Percentiles rank a stretch among this genome's conserved stretches.
Evolutionary conservation across 1,140 invertebrate genomes (phyloP).

Genomic region (Aculops lycopersici): DNA sequence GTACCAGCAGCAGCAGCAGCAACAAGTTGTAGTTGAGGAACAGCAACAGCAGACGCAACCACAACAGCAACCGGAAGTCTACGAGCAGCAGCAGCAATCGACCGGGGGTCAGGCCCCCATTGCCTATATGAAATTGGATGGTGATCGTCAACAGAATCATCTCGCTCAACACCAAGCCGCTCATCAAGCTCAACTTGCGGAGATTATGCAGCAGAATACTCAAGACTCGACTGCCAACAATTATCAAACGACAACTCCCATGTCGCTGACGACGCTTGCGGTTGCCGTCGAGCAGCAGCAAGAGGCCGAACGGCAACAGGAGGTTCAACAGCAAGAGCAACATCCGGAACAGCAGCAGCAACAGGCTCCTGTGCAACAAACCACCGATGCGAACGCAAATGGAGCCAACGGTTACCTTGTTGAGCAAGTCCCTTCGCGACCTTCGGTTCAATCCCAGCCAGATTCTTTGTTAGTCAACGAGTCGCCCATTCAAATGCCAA

Average conservation of each 20-base stretch:
- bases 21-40: no score
- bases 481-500: neutral
- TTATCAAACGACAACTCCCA: no score
- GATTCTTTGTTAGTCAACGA: neutral
- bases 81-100: neutral
- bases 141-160: no score
- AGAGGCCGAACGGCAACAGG: neutral
- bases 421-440: neutral
- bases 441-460: neutral
- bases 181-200: neutral
- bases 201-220: neutral
- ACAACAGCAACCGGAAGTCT: neutral
- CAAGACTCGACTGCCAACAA: neutral
- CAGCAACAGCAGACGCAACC: no score
- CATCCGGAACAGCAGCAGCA: neutral
- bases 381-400: neutral
- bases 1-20: neutral
- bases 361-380: neutral
- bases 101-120: neutral
- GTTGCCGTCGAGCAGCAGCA: neutral
- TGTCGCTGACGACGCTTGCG: no score
- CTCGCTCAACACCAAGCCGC: no score
- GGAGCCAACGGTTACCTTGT: neutral
- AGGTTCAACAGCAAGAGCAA: neutral
- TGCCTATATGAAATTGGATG: neutral